Percentiles rank a stretch among this genome's conserved stretches.
Conservation (phyloP, 2,797 vertebrate species). For the Tokudaia tokunoshimensis region DNA sequence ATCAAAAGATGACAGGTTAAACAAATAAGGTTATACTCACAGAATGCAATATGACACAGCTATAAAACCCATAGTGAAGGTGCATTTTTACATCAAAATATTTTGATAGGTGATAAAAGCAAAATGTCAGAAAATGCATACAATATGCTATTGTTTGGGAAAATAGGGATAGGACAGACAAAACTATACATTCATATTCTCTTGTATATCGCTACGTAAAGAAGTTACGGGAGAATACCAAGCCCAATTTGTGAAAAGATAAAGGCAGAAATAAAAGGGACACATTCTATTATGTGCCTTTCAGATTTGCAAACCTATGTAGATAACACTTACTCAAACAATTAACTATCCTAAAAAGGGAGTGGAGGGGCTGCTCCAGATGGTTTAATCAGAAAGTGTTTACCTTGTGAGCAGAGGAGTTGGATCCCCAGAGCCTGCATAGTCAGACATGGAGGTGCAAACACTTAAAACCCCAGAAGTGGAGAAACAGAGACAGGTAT, state of each 20-base stretch:
- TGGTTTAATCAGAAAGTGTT: not conserved
- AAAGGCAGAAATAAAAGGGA: not conserved
- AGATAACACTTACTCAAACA: not conserved
- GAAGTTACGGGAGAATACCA: slow-evolving; percentile 35
- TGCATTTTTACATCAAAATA: slow-evolving; percentile 52
- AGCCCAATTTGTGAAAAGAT: not conserved
- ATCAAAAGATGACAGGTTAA: slow-evolving; percentile 63
- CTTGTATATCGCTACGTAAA: not conserved
- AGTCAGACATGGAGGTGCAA: not conserved
- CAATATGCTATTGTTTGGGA: slow-evolving; percentile 25
- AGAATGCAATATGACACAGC: slow-evolving; percentile 2
- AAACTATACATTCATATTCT: slow-evolving; percentile 52
- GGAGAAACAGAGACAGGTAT: not conserved
- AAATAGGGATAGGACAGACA: not conserved
- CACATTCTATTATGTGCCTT: not conserved
- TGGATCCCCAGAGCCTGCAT: not conserved
- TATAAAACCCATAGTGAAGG: slow-evolving; percentile 50
- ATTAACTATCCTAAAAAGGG: not conserved
- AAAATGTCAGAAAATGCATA: slow-evolving; percentile 47
- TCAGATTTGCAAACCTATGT: slow-evolving; percentile 45
- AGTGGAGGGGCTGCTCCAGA: not conserved
- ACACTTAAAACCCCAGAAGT: not conserved
- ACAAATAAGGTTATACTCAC: slow-evolving; percentile 39
- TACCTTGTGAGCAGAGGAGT: not conserved
- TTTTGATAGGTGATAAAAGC: slow-evolving; percentile 29